phyloP scores from a whole-genome alignment of 2,113 vertebrate species.

The Gymnarchus niloticus region DNA sequence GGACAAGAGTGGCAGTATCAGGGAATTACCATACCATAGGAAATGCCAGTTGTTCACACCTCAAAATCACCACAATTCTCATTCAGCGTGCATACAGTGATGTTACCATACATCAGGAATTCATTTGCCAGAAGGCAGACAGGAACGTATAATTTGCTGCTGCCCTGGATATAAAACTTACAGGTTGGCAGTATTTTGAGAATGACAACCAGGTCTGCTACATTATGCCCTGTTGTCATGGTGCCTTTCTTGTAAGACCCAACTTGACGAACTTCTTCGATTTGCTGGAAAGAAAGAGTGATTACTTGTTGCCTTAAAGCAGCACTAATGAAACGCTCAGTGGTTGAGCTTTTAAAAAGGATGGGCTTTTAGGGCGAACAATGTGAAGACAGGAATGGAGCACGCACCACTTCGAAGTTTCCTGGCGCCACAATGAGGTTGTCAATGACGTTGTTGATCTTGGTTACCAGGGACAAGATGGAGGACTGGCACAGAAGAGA shows the following conservation, averaged over 20 bases:
- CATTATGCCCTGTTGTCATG: slow-evolving; percentile 93
- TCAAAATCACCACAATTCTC: neutral
- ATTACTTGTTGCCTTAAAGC: no score
- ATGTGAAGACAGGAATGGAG: neutral
- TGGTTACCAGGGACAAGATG: slow-evolving; percentile 93
- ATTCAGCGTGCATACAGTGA: neutral
- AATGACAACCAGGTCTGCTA: slow-evolving; percentile 92
- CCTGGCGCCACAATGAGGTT: slow-evolving; percentile 94
- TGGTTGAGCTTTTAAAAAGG: neutral
- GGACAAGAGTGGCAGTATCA: neutral
- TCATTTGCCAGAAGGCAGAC: neutral
- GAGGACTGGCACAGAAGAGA: slow-evolving; percentile 68
- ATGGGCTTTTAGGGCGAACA: neutral
- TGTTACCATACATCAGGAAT: neutral
- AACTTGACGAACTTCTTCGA: slow-evolving; percentile 94
- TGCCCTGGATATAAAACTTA: slow-evolving; percentile 53
- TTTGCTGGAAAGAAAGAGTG: slow-evolving; percentile 71
- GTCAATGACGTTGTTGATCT: slow-evolving; percentile 97
- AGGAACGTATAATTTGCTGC: neutral
- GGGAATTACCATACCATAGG: neutral
- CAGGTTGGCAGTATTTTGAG: slow-evolving; percentile 92
- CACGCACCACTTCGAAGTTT: slow-evolving; percentile 94
- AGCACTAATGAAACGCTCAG: neutral
- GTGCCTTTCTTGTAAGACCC: slow-evolving; percentile 98
- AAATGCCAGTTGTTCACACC: neutral